Percentiles rank a stretch among this genome's conserved stretches.
Conservation (phyloP, 2,888 invertebrate species). For the Bellardia bayeri region DNA sequence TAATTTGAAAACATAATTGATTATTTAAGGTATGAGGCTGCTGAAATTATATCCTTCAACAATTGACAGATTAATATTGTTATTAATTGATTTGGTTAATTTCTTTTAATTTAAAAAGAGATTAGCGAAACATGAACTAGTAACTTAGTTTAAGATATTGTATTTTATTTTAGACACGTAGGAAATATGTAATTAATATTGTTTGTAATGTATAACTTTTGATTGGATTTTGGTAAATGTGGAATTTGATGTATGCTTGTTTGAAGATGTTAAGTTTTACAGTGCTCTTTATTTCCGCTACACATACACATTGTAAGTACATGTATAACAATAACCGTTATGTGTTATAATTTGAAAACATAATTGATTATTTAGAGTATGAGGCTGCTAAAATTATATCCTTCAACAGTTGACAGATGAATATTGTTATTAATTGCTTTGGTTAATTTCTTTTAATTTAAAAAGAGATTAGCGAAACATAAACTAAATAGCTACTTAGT, state of each 20-base stretch:
- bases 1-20: conserved; percentile 36
- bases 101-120: conserved; percentile 3
- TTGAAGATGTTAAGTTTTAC: too few species aligned
- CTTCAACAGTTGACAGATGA: not conserved
- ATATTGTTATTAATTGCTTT: conserved; percentile 13
- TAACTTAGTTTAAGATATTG: not conserved
- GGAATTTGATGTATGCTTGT: too few species aligned
- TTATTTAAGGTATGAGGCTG: not conserved
- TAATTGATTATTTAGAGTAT: conserved; percentile 5
- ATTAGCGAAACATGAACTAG: not conserved
- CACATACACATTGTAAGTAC: not conserved
- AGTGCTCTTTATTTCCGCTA: not conserved
- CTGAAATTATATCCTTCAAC: not conserved
- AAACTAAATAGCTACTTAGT: not conserved
- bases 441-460: conserved; percentile 4
- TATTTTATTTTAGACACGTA: not conserved
- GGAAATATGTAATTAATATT: too few species aligned
- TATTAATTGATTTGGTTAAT: conserved; percentile 9
- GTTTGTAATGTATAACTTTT: not conserved
- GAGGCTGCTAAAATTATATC: not conserved
- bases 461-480: not conserved
- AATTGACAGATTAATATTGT: not conserved
- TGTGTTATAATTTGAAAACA: conserved; percentile 40
- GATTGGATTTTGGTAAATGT: not conserved
- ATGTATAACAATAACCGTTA: conserved; percentile 30